Percentiles rank a stretch among this genome's conserved stretches.
phyloP scores from a whole-genome alignment of 2,797 vertebrate genomes.

The Intellagama lesueurii region DNA sequence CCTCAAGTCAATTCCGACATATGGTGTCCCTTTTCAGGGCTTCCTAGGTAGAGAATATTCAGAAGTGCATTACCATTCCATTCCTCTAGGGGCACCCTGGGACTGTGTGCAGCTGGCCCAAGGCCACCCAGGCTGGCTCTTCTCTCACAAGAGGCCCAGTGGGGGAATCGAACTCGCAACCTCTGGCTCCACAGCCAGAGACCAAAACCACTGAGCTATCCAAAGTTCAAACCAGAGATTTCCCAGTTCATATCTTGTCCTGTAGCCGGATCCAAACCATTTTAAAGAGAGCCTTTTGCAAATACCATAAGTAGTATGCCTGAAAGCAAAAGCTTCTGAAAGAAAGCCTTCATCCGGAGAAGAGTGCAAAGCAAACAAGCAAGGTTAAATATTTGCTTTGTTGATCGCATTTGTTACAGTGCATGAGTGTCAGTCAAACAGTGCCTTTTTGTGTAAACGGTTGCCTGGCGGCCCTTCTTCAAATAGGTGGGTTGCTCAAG shows the following conservation, averaged over 20 bases:
- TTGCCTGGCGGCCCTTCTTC: background rate
- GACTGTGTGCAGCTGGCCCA: too few species aligned
- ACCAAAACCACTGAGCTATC: too few species aligned
- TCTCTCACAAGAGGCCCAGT: too few species aligned
- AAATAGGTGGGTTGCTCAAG: background rate
- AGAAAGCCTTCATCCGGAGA: background rate
- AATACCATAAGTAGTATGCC: background rate
- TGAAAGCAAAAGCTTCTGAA: background rate
- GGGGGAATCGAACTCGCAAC: too few species aligned
- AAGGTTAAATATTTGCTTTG: conserved; percentile 21
- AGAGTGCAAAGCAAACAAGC: background rate
- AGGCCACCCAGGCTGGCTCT: too few species aligned
- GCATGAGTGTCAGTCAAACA: too few species aligned
- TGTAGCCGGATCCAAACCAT: background rate
- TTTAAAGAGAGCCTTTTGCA: background rate
- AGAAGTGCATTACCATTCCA: too few species aligned
- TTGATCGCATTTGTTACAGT: background rate
- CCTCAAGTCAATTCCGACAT: too few species aligned
- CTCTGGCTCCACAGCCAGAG: too few species aligned
- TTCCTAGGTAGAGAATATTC: too few species aligned
- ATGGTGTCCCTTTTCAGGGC: too few species aligned
- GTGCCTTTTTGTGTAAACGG: background rate
- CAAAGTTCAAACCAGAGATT: background rate
- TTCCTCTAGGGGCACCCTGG: too few species aligned
- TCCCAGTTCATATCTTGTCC: background rate